phyloP scores from a whole-genome alignment of 2,797 vertebrate genomes.

The Gallinago solitaria region DNA sequence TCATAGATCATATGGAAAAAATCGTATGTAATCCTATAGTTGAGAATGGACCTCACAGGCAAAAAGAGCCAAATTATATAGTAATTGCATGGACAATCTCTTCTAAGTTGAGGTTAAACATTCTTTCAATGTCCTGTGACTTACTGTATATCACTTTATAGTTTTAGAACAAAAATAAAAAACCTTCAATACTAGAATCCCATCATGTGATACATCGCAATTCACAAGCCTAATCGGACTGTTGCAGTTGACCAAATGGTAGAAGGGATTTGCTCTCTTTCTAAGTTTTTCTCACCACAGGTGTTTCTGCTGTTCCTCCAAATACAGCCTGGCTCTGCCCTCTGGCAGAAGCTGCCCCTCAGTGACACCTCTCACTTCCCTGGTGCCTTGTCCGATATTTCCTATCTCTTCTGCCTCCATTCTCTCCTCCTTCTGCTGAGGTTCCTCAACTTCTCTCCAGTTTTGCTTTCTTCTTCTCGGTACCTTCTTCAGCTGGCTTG shows the following conservation, averaged over 20 bases:
- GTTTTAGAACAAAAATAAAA: neutral
- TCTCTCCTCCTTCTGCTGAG: neutral
- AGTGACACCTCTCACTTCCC: neutral
- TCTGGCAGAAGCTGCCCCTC: neutral
- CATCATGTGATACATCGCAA: accelerated
- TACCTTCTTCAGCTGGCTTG: neutral
- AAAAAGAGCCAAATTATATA: neutral
- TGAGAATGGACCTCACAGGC: neutral
- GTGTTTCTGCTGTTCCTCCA: neutral
- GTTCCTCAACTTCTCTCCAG: neutral
- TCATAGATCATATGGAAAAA: neutral
- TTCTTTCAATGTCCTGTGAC: neutral
- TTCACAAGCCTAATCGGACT: neutral
- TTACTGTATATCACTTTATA: neutral
- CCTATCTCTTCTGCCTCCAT: neutral
- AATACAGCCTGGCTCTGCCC: neutral
- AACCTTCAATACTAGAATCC: neutral
- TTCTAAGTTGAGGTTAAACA: neutral
- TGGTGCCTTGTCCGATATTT: neutral
- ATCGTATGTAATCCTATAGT: neutral
- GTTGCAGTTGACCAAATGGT: neutral
- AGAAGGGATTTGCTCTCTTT: neutral
- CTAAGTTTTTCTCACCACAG: neutral
- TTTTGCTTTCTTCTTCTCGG: neutral
- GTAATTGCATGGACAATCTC: neutral